These are phyloP conservation scores for Drosophila leontia DNA, from an alignment of 1,140 invertebrate genomes.

Conservation along the genomic window DNA sequence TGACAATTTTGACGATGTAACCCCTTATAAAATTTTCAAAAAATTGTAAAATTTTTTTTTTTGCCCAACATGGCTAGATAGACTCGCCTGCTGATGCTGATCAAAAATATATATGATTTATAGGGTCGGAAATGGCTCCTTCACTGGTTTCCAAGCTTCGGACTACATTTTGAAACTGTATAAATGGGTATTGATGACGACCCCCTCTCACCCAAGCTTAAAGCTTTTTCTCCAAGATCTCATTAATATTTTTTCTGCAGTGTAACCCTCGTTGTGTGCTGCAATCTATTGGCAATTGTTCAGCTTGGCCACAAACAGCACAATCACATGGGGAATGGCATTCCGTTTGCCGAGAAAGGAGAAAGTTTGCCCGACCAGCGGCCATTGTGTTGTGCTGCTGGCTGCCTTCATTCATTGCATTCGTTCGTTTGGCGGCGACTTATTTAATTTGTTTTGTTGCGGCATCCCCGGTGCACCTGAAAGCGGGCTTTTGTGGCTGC, in stretches of 20 bases:
- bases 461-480: conserved; percentile 34
- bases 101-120: background rate
- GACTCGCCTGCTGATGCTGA: background rate
- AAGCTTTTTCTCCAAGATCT: background rate
- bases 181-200: no score
- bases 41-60: no score
- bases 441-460: conserved; percentile 51
- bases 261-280: conserved; percentile 6
- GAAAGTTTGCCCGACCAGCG: conserved; percentile 37
- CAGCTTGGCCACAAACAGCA: conserved; percentile 25
- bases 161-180: no score
- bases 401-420: background rate
- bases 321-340: conserved; percentile 40
- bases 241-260: background rate
- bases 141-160: background rate
- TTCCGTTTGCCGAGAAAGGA: conserved; percentile 17
- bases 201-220: no score
- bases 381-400: conserved; percentile 30
- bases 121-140: background rate
- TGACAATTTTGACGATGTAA: no score
- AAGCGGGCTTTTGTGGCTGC: conserved; percentile 21
- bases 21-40: no score
- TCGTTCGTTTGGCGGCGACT: conserved; percentile 27
- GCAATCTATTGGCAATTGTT: conserved; percentile 52
- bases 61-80: no score